phyloP scores from a whole-genome alignment of 2,113 vertebrate genomes.

The Colius striatus region DNA sequence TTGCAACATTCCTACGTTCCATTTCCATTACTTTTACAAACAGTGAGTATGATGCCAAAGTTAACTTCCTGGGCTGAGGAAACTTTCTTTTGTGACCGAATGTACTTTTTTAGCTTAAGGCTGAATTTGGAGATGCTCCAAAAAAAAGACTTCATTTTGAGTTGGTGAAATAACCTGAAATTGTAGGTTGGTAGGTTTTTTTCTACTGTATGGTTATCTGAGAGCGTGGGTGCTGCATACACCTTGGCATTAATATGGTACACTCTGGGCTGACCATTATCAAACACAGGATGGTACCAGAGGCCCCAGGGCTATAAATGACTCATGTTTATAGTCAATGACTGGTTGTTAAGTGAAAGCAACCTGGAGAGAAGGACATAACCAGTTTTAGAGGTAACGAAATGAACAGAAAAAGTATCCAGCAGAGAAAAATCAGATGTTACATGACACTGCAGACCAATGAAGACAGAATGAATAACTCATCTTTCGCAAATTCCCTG shows the following conservation, averaged over 20 bases:
- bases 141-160: neutral
- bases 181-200: neutral
- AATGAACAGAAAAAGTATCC: neutral
- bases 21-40: neutral
- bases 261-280: neutral
- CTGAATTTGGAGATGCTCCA: neutral
- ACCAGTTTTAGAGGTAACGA: neutral
- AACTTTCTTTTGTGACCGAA: neutral
- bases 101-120: neutral
- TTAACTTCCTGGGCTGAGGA: neutral
- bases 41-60: neutral
- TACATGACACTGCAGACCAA: neutral
- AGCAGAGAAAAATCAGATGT: neutral
- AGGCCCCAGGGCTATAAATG: neutral
- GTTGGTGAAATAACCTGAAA: neutral
- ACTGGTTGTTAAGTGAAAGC: neutral
- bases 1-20: fast-evolving
- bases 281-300: neutral
- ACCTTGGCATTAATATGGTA: neutral
- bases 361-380: neutral
- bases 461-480: fast-evolving
- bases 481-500: fast-evolving
- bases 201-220: neutral
- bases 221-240: neutral
- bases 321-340: neutral